Base-by-base conservation (phyloP, 1,140 invertebrate genomes). In the Cydia amplana region DNA sequence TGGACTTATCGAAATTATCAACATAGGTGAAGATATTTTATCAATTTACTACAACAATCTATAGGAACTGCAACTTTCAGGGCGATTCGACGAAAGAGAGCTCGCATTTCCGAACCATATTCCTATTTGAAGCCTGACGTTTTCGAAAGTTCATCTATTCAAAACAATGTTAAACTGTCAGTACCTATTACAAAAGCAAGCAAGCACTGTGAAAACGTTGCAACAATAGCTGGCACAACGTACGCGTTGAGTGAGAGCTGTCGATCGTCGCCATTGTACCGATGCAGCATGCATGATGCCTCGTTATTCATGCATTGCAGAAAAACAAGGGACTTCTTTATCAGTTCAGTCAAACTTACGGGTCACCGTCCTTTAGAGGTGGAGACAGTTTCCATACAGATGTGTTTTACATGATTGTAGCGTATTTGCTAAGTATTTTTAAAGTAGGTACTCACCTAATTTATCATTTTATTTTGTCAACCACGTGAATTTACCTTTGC, bases 141-240 rank as follows among this genome's bases (percentile, higher is more conserved):
- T 60, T 60, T 10, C 18, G 55, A 60, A 60, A 60, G 55, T 60
- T 60, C 55, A 60, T 55, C 51, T 9, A 18, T 23, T 60, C 7
- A 60, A 60, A 60, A 23, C 55, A n/a, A 60, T 60, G 20, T 60
- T 60, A 10, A 23, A 60, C 55, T 23, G 55, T 23, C 20, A 9
- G 55, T 23, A n/a, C n/a, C n/a, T n/a, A 70, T 70, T 70, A 36
- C 18, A 18, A 40, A 64, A 64, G 20, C 75, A 82, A 83, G 43
- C 73, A 80, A 81, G 80, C 77, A 75, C 70, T 78, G 86, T 84
- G 82, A 86, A 85, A 87, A 81, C 78, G 49, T 78, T 77, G 55
- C 67, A 84, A 87, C 86, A 90, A 89, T 87, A 75, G 51, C 74
- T 82, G 79, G 78, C 77, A 80, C 82, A 77, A 82, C 84, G 83